phyloP scores from a whole-genome alignment of 2,888 invertebrate species.

The Platerodrilus igneus region DNA sequence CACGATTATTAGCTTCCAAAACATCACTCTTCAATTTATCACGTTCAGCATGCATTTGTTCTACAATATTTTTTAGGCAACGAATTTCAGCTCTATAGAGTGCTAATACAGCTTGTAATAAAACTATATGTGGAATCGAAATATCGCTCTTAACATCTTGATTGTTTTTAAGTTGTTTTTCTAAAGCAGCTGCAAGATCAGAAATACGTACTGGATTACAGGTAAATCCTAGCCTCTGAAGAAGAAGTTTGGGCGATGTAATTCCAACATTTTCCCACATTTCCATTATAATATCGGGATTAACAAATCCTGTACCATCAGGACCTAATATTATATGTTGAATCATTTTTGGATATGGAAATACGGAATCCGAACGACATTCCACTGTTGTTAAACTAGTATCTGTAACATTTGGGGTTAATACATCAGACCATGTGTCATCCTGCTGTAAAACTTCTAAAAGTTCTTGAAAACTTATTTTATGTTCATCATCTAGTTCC shows the following conservation, averaged over 20 bases:
- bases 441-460: conserved; percentile 57
- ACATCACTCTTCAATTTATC: conserved; percentile 77
- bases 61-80: conserved; percentile 55
- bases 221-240: conserved; percentile 65
- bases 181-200: conserved; percentile 63
- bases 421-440: conserved; percentile 44
- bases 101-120: conserved; percentile 61
- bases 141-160: conserved; percentile 37
- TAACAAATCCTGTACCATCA: conserved; percentile 40
- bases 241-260: conserved; percentile 57
- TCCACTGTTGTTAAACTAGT: conserved; percentile 19
- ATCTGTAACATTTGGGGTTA: conserved; percentile 28
- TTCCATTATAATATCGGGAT: conserved; percentile 57
- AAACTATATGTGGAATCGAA: conserved; percentile 48
- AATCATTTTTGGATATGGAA: conserved; percentile 42
- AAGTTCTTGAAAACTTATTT: conserved; percentile 63
- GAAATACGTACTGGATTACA: conserved; percentile 54
- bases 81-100: conserved; percentile 65
- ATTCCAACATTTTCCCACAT: conserved; percentile 71
- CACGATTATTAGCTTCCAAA: conserved; percentile 76
- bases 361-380: conserved; percentile 38
- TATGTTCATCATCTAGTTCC: conserved; percentile 58
- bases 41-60: conserved; percentile 69
- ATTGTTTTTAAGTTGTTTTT: conserved; percentile 56
- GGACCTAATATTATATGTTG: conserved; percentile 44